A percentile compares a stretch with the other conserved stretches of the same genome.
Conservation (phyloP, 1,140 invertebrate genomes). For the Dendroctonus valens region DNA sequence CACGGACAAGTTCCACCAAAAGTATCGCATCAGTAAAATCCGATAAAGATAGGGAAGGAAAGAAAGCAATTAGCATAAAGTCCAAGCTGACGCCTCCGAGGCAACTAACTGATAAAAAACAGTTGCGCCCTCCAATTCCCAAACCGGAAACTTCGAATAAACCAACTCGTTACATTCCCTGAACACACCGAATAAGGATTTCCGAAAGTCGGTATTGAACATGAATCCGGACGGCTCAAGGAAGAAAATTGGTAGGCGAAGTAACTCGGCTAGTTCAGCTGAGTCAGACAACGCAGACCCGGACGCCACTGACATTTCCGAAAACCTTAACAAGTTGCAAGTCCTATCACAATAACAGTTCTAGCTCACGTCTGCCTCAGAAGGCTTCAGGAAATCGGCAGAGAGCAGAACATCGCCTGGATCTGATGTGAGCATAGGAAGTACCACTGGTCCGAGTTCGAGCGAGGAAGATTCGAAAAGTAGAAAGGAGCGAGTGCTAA, state of each 20-base stretch:
- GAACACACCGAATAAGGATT: constrained; percentile 67
- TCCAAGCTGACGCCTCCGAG: constrained; percentile 43
- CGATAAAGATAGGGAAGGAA: constrained; percentile 33
- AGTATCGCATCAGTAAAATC: constrained; percentile 43
- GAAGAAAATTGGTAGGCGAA: constrained; percentile 49
- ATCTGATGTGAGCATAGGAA: constrained; percentile 48
- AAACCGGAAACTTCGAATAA: constrained; percentile 53
- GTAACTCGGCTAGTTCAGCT: constrained; percentile 56
- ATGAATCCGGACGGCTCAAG: constrained; percentile 58
- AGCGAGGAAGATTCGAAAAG: constrained; percentile 56
- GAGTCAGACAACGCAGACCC: constrained; percentile 52
- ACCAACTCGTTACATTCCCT: constrained; percentile 50
- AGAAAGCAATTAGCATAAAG: constrained; percentile 28
- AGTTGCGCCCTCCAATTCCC: constrained; percentile 61
- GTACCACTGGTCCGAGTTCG: constrained; percentile 51
- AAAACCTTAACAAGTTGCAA: constrained; percentile 45
- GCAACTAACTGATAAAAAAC: constrained; percentile 42
- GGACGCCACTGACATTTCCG: constrained; percentile 46
- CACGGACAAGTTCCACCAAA: constrained; percentile 48
- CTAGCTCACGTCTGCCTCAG: constrained; percentile 40
- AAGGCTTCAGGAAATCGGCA: constrained; percentile 46
- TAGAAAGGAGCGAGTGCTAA: constrained; percentile 41
- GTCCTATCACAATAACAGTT: constrained; percentile 41
- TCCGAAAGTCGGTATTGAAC: constrained; percentile 72
- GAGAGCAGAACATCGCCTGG: constrained; percentile 50